Evolutionary conservation across 2,797 vertebrate genomes (phyloP).

Genomic region (Bucorvus abyssinicus): DNA sequence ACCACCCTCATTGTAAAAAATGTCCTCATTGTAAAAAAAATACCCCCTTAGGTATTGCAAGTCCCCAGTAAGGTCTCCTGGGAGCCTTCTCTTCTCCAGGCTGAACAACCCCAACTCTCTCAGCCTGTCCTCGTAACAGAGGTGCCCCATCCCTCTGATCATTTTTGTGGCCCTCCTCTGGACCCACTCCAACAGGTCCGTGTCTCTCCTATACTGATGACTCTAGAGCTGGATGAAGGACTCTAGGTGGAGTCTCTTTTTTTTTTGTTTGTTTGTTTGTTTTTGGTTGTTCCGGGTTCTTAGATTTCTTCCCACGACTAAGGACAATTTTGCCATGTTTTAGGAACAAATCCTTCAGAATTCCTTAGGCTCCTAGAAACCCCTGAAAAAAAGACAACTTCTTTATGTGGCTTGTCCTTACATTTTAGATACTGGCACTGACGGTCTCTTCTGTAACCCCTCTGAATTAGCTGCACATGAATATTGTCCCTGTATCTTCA

Average conservation of each 20-base stretch:
- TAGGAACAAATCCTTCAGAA: not conserved
- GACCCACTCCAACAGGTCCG: not conserved
- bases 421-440: not conserved
- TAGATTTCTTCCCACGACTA: not conserved
- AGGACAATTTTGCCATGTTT: not conserved
- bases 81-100: not conserved
- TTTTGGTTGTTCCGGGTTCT: not conserved
- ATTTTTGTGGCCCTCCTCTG: not conserved
- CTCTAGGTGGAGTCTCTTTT: not conserved
- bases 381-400: not conserved
- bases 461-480: not conserved
- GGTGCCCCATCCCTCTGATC: not conserved
- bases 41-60: too few species aligned
- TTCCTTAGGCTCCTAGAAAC: not conserved
- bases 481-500: not conserved
- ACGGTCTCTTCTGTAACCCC: not conserved
- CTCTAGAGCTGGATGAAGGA: not conserved
- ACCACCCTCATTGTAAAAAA: not conserved
- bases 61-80: accelerated
- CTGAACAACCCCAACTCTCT: not conserved
- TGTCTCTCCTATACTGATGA: not conserved
- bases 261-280: too few species aligned
- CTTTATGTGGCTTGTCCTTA: not conserved
- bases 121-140: not conserved
- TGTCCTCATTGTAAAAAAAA: too few species aligned